Evolutionary conservation across 2,113 vertebrate genomes (phyloP).

Genomic region (Pterocles burchelli): DNA sequence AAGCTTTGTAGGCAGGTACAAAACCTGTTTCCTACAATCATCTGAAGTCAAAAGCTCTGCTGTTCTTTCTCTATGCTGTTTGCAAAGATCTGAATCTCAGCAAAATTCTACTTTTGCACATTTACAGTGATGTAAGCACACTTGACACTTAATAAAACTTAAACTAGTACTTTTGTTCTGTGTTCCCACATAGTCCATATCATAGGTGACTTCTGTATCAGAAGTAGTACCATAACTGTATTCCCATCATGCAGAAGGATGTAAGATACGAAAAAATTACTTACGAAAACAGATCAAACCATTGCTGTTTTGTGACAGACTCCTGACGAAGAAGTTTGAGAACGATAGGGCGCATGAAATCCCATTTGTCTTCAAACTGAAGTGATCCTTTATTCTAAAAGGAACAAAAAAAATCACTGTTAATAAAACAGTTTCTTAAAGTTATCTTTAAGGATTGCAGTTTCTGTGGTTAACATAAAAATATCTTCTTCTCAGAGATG

Average conservation of each 20-base stretch:
- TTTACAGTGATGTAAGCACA: background rate
- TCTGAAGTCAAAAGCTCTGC: background rate
- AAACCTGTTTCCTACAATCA: background rate
- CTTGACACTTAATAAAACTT: background rate
- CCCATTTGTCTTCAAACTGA: constrained; percentile 99
- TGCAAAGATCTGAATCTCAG: background rate
- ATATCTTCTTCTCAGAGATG: background rate
- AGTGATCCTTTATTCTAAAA: constrained; percentile 97
- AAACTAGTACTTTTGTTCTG: background rate
- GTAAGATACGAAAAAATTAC: constrained; percentile 54
- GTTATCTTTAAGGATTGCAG: background rate
- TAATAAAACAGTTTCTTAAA: background rate
- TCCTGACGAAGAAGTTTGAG: constrained; percentile 97
- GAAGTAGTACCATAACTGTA: background rate
- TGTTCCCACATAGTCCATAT: background rate
- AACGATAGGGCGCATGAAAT: constrained; percentile 97
- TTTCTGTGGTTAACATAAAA: background rate
- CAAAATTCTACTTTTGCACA: background rate
- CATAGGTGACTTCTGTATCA: background rate
- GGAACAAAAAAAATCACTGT: background rate
- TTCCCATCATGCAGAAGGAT: constrained; percentile 34
- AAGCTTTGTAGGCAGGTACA: background rate
- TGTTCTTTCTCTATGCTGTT: background rate
- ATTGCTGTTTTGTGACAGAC: constrained; percentile 97
- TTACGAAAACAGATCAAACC: constrained; percentile 99